These are phyloP conservation scores for Lasioglossum vierecki DNA, from an alignment of 2,888 invertebrate genomes.

Conservation along the genomic window DNA sequence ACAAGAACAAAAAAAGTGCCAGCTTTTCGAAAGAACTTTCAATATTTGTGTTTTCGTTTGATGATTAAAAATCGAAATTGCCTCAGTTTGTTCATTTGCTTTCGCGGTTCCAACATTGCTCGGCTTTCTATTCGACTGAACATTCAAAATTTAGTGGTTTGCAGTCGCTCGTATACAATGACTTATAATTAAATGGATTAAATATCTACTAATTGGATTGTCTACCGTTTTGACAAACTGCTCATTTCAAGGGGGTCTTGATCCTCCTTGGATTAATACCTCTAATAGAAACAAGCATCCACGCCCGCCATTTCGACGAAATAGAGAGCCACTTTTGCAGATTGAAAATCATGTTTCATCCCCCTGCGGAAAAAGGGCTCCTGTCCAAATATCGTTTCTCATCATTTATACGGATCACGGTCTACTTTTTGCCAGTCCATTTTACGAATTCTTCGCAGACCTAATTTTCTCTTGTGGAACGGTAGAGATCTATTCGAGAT, in stretches of 20 bases:
- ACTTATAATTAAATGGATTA: not conserved
- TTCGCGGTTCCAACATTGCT: not conserved
- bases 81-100: not conserved
- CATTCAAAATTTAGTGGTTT: not conserved
- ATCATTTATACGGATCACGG: conserved; percentile 5
- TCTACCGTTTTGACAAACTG: not conserved
- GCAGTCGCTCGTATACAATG: not conserved
- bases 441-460: not conserved
- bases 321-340: conserved; percentile 45
- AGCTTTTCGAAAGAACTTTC: not conserved
- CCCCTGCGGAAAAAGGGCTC: conserved; percentile 20
- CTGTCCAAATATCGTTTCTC: conserved; percentile 45
- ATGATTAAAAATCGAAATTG: not conserved
- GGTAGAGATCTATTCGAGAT: not conserved
- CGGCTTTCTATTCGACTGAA: not conserved
- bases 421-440: conserved; percentile 1
- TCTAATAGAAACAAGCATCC: conserved; percentile 30
- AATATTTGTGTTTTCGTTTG: not conserved
- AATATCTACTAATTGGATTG: not conserved
- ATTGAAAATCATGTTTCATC: conserved; percentile 51
- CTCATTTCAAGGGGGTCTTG: conserved; percentile 2
- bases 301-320: conserved; percentile 16
- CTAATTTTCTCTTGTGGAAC: not conserved
- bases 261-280: conserved; percentile 47
- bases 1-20: not conserved